Evolutionary conservation across 2,888 invertebrate species (phyloP).

Genomic region (Hypercompe scribonia): DNA sequence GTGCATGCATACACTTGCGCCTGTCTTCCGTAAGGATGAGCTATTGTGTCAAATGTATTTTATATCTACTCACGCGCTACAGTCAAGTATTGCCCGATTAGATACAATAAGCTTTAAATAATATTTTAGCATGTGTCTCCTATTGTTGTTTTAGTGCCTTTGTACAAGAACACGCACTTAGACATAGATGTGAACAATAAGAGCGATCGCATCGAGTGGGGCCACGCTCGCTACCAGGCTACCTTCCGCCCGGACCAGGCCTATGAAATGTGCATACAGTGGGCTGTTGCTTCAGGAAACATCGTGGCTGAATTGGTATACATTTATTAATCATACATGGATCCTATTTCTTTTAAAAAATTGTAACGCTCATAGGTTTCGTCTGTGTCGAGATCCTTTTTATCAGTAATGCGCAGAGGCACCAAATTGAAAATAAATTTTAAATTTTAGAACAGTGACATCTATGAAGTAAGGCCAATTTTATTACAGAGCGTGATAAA

Average conservation of each 20-base stretch:
- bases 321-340: background rate
- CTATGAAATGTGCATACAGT: slow-evolving; percentile 97
- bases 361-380: background rate
- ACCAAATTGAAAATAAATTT: too few relatives aligned
- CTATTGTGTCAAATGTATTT: background rate
- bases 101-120: background rate
- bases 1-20: background rate
- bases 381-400: background rate
- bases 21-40: background rate
- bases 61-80: background rate
- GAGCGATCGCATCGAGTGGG: slow-evolving; percentile 98
- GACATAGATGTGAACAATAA: slow-evolving; percentile 94
- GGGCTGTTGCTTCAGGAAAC: slow-evolving; percentile 98
- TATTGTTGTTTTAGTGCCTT: slow-evolving; percentile 52
- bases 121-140: background rate
- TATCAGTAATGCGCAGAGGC: background rate
- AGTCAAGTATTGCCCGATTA: too few relatives aligned
- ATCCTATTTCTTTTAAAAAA: too few relatives aligned
- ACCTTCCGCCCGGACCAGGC: slow-evolving; percentile 95
- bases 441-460: too few relatives aligned
- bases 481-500: too few relatives aligned
- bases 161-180: slow-evolving; percentile 94
- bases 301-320: slow-evolving; percentile 94
- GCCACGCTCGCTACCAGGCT: slow-evolving; percentile 96
- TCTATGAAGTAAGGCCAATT: too few relatives aligned